phyloP scores from a whole-genome alignment of 2,797 vertebrate genomes.

The Tolypeutes matacus region DNA sequence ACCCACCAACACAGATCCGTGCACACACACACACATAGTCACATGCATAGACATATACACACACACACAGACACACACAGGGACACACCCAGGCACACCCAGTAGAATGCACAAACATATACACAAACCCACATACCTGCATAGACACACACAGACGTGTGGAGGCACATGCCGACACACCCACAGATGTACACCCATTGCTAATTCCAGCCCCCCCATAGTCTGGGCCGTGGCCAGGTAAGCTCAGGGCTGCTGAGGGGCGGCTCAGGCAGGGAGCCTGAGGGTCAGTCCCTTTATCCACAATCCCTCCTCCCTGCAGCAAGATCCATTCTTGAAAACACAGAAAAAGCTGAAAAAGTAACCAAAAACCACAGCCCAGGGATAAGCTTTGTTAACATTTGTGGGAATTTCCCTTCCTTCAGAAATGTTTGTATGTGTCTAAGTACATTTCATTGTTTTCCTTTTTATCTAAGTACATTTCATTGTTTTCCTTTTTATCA shows the following conservation, averaged over 20 bases:
- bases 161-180: too few relatives aligned
- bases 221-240: background rate
- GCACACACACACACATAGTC: too few relatives aligned
- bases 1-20: too few relatives aligned
- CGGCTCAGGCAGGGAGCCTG: too few relatives aligned
- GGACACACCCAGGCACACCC: background rate
- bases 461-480: background rate
- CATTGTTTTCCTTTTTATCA: fast-evolving
- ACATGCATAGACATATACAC: too few relatives aligned
- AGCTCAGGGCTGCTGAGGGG: background rate
- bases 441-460: fast-evolving
- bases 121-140: background rate
- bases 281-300: background rate
- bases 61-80: background rate
- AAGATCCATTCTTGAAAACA: background rate
- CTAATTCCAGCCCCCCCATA: too few relatives aligned
- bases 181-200: too few relatives aligned
- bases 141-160: too few relatives aligned
- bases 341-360: background rate
- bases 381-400: background rate
- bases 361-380: background rate
- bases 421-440: background rate
- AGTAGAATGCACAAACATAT: background rate
- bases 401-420: background rate
- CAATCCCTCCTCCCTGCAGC: background rate